A percentile compares a stretch with the other conserved stretches of the same genome.
Conservation (phyloP, 1,140 invertebrate genomes). For the Pseudoatta argentina region DNA sequence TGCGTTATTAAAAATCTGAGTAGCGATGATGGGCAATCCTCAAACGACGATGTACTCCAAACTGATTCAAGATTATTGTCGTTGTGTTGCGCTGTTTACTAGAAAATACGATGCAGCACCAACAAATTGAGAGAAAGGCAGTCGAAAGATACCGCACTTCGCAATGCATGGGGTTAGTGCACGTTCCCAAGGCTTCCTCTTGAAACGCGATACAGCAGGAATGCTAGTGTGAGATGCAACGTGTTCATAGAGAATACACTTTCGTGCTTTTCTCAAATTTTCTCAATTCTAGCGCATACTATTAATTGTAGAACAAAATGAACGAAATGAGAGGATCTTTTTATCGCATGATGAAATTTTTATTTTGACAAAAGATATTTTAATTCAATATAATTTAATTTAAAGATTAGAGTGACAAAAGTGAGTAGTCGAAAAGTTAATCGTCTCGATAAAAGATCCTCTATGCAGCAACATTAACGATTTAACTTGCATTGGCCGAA, state of each 20-base stretch:
- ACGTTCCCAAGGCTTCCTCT: slow-evolving; percentile 50
- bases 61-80: background rate
- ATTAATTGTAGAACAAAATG: background rate
- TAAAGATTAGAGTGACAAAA: background rate
- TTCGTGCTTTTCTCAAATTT: background rate
- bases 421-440: background rate
- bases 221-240: slow-evolving; percentile 4
- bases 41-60: background rate
- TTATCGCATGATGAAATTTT: background rate
- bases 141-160: slow-evolving; percentile 31
- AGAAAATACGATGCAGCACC: slow-evolving; percentile 4
- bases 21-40: background rate
- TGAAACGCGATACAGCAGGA: slow-evolving; percentile 37
- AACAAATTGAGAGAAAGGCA: slow-evolving; percentile 43
- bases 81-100: background rate
- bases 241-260: background rate
- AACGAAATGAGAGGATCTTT: background rate
- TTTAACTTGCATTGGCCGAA: background rate
- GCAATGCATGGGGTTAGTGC: slow-evolving; percentile 36
- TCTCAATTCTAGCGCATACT: background rate
- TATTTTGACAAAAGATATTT: background rate
- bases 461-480: background rate
- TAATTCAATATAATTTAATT: background rate
- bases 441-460: background rate
- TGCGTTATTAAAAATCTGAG: background rate